These are phyloP conservation scores for Enteromius radiatus DNA, from an alignment of 2,797 vertebrate species.

Conservation along the genomic window DNA sequence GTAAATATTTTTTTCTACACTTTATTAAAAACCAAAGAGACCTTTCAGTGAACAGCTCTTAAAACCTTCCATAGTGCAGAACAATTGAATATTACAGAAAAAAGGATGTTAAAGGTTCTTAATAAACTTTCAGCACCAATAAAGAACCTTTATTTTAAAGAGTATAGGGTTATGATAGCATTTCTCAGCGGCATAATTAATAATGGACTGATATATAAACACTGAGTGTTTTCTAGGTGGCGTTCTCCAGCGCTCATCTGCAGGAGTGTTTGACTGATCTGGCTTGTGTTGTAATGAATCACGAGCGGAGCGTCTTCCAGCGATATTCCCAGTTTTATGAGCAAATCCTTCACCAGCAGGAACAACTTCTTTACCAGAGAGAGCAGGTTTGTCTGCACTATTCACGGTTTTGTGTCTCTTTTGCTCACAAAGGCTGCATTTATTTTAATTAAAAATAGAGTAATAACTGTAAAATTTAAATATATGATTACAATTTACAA, in stretches of 20 bases:
- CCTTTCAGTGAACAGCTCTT: not conserved
- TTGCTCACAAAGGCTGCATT: not conserved
- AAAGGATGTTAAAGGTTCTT: not conserved
- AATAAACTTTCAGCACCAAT: not conserved
- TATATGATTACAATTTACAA: not conserved
- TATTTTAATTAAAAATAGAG: not conserved
- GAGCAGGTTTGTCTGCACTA: constrained; percentile 68
- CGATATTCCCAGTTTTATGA: constrained; percentile 81
- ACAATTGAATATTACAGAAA: not conserved
- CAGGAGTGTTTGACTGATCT: constrained; percentile 73
- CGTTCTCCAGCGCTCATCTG: constrained; percentile 71
- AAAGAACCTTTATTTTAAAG: not conserved
- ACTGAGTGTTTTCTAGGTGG: constrained; percentile 65
- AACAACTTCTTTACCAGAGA: constrained; percentile 70
- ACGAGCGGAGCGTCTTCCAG: constrained; percentile 76
- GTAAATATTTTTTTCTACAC: constrained; percentile 55
- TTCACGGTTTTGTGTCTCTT: not conserved
- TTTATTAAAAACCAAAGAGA: not conserved
- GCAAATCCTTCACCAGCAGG: constrained; percentile 75
- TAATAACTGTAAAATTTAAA: not conserved
- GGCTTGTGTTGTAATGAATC: constrained; percentile 74
- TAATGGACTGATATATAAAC: constrained; percentile 12
- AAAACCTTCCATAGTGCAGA: not conserved
- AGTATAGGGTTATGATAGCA: no score
- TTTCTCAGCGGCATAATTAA: not conserved